These are phyloP conservation scores for Chinchilla lanigera DNA, from an alignment of 2,113 vertebrate genomes.

Conservation along the genomic window DNA sequence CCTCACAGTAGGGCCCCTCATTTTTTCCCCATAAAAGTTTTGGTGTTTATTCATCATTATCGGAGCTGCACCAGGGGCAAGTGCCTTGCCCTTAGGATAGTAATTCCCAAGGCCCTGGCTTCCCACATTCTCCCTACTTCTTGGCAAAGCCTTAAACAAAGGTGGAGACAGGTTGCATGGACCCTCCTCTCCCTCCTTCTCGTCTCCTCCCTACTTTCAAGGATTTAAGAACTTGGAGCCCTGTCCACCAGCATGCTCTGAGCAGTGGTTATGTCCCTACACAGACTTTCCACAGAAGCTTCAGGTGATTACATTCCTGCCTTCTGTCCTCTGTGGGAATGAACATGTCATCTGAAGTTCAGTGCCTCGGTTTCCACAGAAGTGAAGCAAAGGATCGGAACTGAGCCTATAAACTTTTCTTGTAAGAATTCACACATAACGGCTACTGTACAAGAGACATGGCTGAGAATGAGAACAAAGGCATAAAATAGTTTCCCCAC, in stretches of 20 bases:
- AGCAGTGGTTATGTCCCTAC: background rate
- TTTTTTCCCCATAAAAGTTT: background rate
- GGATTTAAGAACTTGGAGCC: background rate
- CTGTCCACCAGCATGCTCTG: background rate
- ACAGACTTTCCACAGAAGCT: background rate
- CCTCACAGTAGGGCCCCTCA: background rate
- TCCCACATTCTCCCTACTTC: background rate
- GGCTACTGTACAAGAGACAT: accelerated
- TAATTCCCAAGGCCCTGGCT: background rate
- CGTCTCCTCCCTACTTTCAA: background rate
- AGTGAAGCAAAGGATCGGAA: background rate
- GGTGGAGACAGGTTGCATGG: background rate
- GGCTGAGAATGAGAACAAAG: background rate
- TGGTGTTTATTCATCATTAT: background rate
- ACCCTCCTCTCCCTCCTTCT: too few species aligned
- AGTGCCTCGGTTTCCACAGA: background rate
- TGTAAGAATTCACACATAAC: background rate
- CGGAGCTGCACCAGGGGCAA: background rate
- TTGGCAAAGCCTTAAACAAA: background rate
- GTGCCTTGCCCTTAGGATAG: background rate
- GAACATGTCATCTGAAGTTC: background rate
- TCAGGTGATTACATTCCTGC: background rate
- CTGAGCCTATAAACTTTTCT: background rate
- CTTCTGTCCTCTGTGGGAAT: background rate
- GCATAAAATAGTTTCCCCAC: background rate